phyloP scores from a whole-genome alignment of 2,797 vertebrate species.

The Sebastes alutus region DNA sequence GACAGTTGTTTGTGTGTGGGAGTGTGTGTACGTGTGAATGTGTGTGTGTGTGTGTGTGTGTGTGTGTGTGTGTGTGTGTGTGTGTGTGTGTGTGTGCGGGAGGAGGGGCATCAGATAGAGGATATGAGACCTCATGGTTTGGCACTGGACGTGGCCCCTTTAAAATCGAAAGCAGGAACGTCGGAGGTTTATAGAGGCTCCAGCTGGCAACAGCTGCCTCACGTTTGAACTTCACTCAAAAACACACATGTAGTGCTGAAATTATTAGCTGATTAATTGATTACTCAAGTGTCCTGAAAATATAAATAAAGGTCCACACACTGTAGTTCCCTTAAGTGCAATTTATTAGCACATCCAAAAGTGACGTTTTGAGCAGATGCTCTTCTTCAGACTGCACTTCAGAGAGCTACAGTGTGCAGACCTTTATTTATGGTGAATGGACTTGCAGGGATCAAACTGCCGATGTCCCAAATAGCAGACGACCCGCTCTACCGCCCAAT shows the following conservation, averaged over 20 bases:
- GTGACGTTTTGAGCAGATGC: no score
- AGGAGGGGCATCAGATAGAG: conserved; percentile 8
- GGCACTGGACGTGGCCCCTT: conserved; percentile 49
- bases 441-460: background rate
- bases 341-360: no score
- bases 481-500: background rate
- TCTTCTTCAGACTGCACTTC: background rate
- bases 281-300: background rate
- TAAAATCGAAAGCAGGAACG: conserved; percentile 38
- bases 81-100: background rate
- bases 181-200: conserved; percentile 42
- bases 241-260: conserved; percentile 4
- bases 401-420: background rate
- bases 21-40: background rate
- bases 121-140: conserved; percentile 32
- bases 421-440: background rate
- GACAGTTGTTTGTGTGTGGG: background rate
- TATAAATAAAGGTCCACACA: background rate
- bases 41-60: background rate
- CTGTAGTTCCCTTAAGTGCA: no score
- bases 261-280: background rate
- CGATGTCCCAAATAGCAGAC: background rate
- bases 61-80: background rate
- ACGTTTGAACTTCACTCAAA: conserved; percentile 32
- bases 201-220: conserved; percentile 43